phyloP scores from a whole-genome alignment of 30 jellyfish, hydroid and myxozoan species.

The Aurelia aurita region DNA sequence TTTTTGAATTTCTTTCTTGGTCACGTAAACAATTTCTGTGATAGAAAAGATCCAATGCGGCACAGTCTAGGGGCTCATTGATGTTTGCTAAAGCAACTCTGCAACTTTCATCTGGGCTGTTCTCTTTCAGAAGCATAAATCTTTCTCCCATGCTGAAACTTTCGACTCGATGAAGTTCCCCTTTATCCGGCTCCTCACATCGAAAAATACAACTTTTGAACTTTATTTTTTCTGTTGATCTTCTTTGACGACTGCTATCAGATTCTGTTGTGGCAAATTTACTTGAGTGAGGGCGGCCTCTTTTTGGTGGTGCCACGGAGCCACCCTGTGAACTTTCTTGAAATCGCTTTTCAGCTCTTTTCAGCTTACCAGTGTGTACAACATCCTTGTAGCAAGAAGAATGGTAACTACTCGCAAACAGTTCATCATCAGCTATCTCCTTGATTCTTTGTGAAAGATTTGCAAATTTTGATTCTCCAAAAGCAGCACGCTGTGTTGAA shows the following conservation, averaged over 20 bases:
- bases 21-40: slow-evolving; percentile 22
- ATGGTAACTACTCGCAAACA: slow-evolving; percentile 24
- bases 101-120: slow-evolving; percentile 25
- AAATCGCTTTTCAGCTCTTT: slow-evolving; percentile 44
- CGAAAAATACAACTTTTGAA: slow-evolving; percentile 15
- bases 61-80: slow-evolving; percentile 44
- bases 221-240: slow-evolving; percentile 8
- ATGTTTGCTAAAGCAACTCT: slow-evolving; percentile 39
- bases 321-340: slow-evolving; percentile 10
- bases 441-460: slow-evolving; percentile 15
- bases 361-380: slow-evolving; percentile 38
- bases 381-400: slow-evolving; percentile 37
- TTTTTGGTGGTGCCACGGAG: slow-evolving; percentile 21
- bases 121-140: slow-evolving; percentile 18
- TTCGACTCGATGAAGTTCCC: slow-evolving; percentile 27
- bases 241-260: slow-evolving; percentile 20
- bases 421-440: slow-evolving; percentile 33
- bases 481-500: slow-evolving; percentile 40
- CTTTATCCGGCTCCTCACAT: slow-evolving; percentile 38
- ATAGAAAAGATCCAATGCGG: slow-evolving; percentile 31
- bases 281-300: slow-evolving; percentile 3
- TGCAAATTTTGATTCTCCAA: slow-evolving; percentile 34
- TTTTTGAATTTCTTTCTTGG: slow-evolving; percentile 21
- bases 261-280: slow-evolving; percentile 10
- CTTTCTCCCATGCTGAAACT: slow-evolving; percentile 34